These are phyloP conservation scores for Tenrec ecaudatus DNA, from an alignment of 2,113 vertebrate species.

Conservation along the genomic window DNA sequence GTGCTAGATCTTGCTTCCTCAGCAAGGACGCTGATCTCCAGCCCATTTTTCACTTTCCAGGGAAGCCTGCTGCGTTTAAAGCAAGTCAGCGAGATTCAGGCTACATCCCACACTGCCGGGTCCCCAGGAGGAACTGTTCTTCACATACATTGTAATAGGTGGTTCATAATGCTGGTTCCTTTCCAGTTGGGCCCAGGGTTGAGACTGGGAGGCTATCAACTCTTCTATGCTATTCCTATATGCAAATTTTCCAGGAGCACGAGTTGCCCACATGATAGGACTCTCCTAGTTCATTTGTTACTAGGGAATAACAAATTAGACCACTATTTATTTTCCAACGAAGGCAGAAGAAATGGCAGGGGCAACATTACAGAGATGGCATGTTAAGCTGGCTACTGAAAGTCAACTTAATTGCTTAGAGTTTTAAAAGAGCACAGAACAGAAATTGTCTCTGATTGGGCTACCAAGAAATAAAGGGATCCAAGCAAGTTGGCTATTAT, in stretches of 20 bases:
- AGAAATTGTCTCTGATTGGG: not conserved
- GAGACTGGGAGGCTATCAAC: not conserved
- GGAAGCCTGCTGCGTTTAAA: not conserved
- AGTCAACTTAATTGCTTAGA: constrained; percentile 2
- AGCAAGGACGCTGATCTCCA: fast-evolving
- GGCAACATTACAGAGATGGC: not conserved
- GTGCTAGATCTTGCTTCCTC: fast-evolving
- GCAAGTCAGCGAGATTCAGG: not conserved
- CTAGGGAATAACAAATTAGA: constrained; percentile 52
- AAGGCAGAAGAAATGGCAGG: constrained; percentile 55
- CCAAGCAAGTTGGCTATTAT: constrained; percentile 24
- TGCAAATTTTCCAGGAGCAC: fast-evolving
- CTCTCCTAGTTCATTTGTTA: constrained; percentile 53
- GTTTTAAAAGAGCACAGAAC: not conserved
- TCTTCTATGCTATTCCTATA: fast-evolving
- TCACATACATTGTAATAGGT: not conserved
- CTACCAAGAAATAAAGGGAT: not conserved
- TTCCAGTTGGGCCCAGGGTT: fast-evolving
- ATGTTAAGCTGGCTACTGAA: constrained; percentile 49
- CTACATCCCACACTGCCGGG: fast-evolving
- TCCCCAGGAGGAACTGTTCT: not conserved
- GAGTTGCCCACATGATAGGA: not conserved
- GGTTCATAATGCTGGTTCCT: not conserved
- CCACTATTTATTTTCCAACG: constrained; percentile 79
- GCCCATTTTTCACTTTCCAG: not conserved